These are phyloP conservation scores for Coremacera marginata DNA, from an alignment of 2,888 invertebrate genomes.

Conservation along the genomic window DNA sequence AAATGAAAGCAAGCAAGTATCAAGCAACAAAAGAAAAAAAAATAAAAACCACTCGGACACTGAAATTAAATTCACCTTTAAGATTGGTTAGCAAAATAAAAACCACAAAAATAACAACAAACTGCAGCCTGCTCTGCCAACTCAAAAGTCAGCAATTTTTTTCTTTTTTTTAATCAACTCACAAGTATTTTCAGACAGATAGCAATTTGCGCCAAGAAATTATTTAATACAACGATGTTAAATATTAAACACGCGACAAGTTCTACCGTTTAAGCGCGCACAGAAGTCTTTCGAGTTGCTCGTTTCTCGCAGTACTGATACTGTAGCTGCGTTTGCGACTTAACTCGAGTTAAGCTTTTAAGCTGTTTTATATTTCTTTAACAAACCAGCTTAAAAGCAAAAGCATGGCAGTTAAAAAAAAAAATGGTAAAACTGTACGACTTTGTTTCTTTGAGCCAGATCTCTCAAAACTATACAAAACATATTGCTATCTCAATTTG, in stretches of 20 bases:
- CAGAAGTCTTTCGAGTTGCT: conserved; percentile 9
- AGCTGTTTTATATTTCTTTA: not conserved
- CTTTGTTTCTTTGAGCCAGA: not conserved
- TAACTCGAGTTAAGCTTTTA: not conserved
- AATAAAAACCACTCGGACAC: not conserved
- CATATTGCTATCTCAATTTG: not conserved
- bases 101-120: conserved; percentile 1
- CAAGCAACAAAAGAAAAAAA: not conserved
- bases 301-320: conserved; percentile 10
- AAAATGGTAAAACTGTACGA: not conserved
- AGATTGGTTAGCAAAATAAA: not conserved
- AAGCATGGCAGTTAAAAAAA: not conserved
- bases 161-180: not conserved
- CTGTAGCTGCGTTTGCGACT: not conserved
- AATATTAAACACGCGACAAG: not conserved
- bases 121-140: not conserved
- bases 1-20: not conserved
- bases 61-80: conserved; percentile 27
- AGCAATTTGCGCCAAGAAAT: conserved; percentile 25
- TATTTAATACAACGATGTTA: not conserved
- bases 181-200: not conserved
- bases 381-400: not conserved
- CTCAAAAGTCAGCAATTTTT: not conserved
- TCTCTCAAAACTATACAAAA: not conserved
- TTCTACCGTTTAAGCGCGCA: not conserved